Evolutionary conservation across 2,888 invertebrate species (phyloP).

Genomic region (Sarcophaga carnaria): DNA sequence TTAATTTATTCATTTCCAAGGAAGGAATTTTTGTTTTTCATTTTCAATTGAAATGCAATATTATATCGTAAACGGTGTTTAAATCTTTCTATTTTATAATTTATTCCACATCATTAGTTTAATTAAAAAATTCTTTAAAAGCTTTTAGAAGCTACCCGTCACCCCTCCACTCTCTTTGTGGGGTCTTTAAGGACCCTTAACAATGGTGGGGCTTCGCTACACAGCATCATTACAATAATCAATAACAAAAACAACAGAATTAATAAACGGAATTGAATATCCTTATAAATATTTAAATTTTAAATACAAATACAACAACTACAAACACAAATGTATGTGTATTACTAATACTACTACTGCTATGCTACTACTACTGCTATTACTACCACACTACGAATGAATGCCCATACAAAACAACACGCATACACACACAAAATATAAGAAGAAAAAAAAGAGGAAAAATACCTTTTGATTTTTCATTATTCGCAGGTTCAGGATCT

Average conservation of each 20-base stretch:
- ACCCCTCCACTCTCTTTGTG: neutral
- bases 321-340: slow-evolving; percentile 4
- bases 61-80: neutral
- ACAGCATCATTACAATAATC: neutral
- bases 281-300: slow-evolving; percentile 9
- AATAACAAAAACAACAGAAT: neutral
- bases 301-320: neutral
- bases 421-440: slow-evolving; percentile 1
- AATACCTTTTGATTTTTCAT: slow-evolving; percentile 81
- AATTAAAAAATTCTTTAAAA: neutral
- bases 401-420: neutral
- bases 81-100: neutral
- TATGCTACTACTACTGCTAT: slow-evolving; percentile 6
- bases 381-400: slow-evolving; percentile 14
- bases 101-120: too few relatives aligned
- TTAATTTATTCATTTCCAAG: neutral
- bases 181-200: neutral
- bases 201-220: neutral
- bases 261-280: slow-evolving; percentile 8
- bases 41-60: neutral
- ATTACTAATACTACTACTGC: slow-evolving; percentile 2
- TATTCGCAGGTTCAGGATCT: slow-evolving; percentile 80
- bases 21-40: neutral
- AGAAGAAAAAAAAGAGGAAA: slow-evolving; percentile 33
- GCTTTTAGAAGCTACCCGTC: neutral